Evolutionary conservation across 1,140 invertebrate species (phyloP).

Genomic region (Camponotus vicinus): DNA sequence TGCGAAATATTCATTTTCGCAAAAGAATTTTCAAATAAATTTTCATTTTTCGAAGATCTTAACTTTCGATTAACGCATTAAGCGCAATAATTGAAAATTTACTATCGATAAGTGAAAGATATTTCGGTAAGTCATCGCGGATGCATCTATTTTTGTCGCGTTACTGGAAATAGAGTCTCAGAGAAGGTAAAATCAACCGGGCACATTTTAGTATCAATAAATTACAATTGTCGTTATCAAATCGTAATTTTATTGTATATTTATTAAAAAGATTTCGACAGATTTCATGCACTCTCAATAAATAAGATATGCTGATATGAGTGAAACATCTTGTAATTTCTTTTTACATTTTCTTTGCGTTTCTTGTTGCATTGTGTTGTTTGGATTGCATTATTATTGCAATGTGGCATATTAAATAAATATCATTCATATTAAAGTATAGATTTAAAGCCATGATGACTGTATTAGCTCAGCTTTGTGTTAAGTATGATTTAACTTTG

Average conservation of each 20-base stretch:
- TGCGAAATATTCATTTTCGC: neutral
- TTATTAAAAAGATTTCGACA: neutral
- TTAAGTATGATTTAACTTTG: neutral
- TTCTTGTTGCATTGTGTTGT: too few species aligned
- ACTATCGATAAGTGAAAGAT: constrained; percentile 46
- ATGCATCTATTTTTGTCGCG: constrained; percentile 70
- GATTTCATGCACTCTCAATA: neutral
- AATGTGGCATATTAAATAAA: neutral
- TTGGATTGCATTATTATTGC: too few species aligned
- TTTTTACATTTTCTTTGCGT: too few species aligned
- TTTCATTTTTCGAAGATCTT: constrained; percentile 37
- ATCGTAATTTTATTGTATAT: neutral
- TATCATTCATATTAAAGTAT: neutral
- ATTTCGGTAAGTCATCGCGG: constrained; percentile 53
- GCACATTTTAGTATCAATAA: neutral
- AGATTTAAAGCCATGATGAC: neutral
- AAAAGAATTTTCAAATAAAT: neutral
- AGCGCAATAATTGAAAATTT: constrained; percentile 52
- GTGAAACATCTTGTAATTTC: too few species aligned
- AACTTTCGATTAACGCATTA: constrained; percentile 68
- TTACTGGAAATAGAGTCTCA: constrained; percentile 72
- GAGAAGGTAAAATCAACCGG: constrained; percentile 65
- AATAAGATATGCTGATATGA: neutral
- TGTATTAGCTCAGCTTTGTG: neutral
- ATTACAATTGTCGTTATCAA: constrained; percentile 5